These are phyloP conservation scores for Bos javanicus DNA, from an alignment of 2,113 vertebrate genomes.

Conservation along the genomic window DNA sequence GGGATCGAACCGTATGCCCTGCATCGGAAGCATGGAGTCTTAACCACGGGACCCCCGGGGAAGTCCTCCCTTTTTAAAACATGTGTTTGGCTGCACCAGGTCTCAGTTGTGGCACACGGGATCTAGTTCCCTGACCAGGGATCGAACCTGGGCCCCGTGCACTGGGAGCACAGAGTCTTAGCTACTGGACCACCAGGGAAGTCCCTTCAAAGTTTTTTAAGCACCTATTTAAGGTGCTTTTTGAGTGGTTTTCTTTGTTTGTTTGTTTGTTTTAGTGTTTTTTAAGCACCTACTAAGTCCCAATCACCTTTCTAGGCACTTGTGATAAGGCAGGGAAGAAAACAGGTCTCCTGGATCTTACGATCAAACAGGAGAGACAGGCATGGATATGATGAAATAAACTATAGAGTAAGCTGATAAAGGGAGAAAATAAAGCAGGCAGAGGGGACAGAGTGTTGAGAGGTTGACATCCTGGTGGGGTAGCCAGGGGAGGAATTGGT, in stretches of 20 bases:
- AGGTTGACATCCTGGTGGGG: background rate
- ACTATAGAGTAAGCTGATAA: too few relatives aligned
- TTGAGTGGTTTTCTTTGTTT: background rate
- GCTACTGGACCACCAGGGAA: background rate
- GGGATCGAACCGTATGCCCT: background rate
- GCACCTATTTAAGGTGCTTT: background rate
- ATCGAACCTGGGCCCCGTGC: background rate
- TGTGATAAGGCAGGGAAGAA: too few relatives aligned
- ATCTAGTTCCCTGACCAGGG: background rate
- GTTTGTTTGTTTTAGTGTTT: background rate
- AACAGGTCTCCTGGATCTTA: background rate
- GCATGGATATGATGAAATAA: background rate
- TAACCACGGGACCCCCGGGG: background rate
- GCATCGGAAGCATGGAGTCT: background rate
- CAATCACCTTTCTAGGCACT: background rate
- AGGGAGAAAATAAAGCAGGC: background rate
- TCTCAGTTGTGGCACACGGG: background rate
- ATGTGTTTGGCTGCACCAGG: background rate
- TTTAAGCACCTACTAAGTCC: background rate
- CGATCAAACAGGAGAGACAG: fast-evolving
- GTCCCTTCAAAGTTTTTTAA: background rate
- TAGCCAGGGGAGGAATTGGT: background rate
- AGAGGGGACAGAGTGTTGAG: background rate
- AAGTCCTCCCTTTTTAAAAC: background rate
- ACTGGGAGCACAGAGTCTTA: background rate